A percentile compares a stretch with the other conserved stretches of the same genome.
phyloP scores from a whole-genome alignment of 2,113 vertebrate genomes.

The Nicator chloris region DNA sequence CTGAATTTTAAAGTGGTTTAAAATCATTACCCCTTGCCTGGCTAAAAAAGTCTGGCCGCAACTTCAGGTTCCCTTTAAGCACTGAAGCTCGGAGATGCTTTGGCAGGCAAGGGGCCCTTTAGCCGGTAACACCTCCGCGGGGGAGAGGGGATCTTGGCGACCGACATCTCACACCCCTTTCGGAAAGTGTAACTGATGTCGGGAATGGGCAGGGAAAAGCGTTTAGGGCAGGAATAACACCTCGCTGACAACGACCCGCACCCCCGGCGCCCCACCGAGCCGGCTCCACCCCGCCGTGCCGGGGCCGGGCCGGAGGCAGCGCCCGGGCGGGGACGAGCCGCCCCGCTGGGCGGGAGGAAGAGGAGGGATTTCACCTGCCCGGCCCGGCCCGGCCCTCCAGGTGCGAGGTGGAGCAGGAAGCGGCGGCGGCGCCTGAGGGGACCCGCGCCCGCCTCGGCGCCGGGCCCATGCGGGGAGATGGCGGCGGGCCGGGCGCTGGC shows the following conservation, averaged over 20 bases:
- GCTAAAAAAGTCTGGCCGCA: not conserved
- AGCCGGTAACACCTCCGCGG: too few relatives aligned
- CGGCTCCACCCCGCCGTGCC: not conserved
- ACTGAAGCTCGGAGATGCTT: not conserved
- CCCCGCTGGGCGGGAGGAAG: not conserved
- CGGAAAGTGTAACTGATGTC: accelerated
- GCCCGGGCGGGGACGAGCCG: not conserved
- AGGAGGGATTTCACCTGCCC: not conserved
- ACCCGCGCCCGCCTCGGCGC: not conserved
- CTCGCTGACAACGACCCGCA: accelerated
- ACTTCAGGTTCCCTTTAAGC: not conserved
- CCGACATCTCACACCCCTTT: too few relatives aligned
- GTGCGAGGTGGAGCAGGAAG: not conserved
- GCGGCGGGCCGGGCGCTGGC: not conserved
- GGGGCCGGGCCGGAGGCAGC: not conserved
- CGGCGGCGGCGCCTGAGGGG: not conserved
- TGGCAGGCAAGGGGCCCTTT: not conserved
- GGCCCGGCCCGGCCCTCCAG: not conserved
- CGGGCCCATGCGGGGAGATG: not conserved
- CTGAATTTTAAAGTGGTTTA: not conserved
- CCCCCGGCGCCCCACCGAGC: not conserved
- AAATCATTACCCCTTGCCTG: not conserved
- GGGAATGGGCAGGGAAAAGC: not conserved
- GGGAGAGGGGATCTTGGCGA: too few relatives aligned
- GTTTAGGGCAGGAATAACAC: not conserved